phyloP scores from a whole-genome alignment of 2,888 invertebrate genomes.

The Netelia fuscicornis region DNA sequence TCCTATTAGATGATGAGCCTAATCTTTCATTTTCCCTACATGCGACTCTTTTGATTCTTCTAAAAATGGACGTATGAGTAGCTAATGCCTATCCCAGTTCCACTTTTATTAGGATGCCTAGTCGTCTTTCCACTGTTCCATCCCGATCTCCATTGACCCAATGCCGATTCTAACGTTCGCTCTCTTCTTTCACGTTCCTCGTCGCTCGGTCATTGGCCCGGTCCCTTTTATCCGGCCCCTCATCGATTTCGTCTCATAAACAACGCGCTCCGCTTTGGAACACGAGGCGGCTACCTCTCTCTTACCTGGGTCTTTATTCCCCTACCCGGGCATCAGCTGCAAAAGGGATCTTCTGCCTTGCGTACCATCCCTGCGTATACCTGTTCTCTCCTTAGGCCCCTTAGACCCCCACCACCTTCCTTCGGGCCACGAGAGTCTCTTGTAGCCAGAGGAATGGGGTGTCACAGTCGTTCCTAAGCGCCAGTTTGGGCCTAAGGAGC shows the following conservation, averaged over 20 bases:
- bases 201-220: conserved; percentile 35
- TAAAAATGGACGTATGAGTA: conserved; percentile 44
- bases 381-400: conserved; percentile 10
- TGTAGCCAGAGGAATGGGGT: not conserved
- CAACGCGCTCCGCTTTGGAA: conserved; percentile 11
- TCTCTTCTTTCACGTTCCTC: not conserved
- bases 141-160: not conserved
- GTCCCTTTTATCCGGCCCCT: not conserved
- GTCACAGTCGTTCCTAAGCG: conserved; percentile 44
- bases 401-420: conserved; percentile 4
- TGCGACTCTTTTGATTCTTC: not conserved
- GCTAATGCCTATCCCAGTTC: conserved; percentile 17
- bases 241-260: conserved; percentile 12
- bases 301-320: conserved; percentile 36
- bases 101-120: conserved; percentile 39
- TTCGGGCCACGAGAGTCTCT: conserved; percentile 22
- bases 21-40: not conserved
- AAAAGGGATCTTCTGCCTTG: not conserved
- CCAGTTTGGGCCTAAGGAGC: conserved; percentile 22
- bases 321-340: not conserved
- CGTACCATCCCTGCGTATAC: conserved; percentile 15
- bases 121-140: too few relatives aligned
- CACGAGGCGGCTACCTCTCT: conserved; percentile 9
- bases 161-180: conserved; percentile 2
- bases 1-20: not conserved